phyloP scores from a whole-genome alignment of 2,888 invertebrate species.

The Salpingus planirostris region DNA sequence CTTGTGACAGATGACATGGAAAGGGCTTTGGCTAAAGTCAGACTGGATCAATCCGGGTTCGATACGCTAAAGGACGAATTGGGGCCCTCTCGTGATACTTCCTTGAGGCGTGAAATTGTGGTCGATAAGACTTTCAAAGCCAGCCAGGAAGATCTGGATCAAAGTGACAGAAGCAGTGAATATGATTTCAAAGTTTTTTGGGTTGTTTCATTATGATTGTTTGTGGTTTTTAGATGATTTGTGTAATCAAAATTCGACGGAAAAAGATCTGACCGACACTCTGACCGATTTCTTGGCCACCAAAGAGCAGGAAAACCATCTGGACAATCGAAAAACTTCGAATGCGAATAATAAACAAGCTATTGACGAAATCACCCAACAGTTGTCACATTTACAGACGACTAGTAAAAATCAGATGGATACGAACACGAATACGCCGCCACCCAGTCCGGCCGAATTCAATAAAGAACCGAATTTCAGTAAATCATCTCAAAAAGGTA shows the following conservation, averaged over 20 bases:
- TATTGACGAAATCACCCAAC: constrained; percentile 34
- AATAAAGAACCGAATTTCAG: constrained; percentile 18
- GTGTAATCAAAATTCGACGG: constrained; percentile 25
- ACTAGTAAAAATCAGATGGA: constrained; percentile 20
- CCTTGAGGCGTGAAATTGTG: constrained; percentile 56
- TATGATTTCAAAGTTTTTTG: constrained; percentile 2
- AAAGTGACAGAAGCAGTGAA: constrained; percentile 31
- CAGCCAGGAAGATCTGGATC: constrained; percentile 33
- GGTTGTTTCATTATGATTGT: neutral
- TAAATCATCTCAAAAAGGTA: constrained; percentile 13
- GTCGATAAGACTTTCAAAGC: constrained; percentile 33
- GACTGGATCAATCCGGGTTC: constrained; percentile 56
- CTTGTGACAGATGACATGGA: constrained; percentile 70
- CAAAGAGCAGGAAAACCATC: constrained; percentile 8
- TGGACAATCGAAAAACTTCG: constrained; percentile 16
- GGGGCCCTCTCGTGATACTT: constrained; percentile 64
- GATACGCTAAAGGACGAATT: constrained; percentile 62
- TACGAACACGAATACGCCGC: constrained; percentile 33
- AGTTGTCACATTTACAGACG: constrained; percentile 32
- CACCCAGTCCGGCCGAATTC: constrained; percentile 35
- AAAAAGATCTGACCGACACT: constrained; percentile 31
- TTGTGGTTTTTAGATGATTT: constrained; percentile 19
- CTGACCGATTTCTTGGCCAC: too few relatives aligned
- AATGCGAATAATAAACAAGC: constrained; percentile 24
- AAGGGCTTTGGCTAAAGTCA: constrained; percentile 54